These are phyloP conservation scores for Atopsyche davidsoni DNA, from an alignment of 1,140 invertebrate species.

Conservation along the genomic window DNA sequence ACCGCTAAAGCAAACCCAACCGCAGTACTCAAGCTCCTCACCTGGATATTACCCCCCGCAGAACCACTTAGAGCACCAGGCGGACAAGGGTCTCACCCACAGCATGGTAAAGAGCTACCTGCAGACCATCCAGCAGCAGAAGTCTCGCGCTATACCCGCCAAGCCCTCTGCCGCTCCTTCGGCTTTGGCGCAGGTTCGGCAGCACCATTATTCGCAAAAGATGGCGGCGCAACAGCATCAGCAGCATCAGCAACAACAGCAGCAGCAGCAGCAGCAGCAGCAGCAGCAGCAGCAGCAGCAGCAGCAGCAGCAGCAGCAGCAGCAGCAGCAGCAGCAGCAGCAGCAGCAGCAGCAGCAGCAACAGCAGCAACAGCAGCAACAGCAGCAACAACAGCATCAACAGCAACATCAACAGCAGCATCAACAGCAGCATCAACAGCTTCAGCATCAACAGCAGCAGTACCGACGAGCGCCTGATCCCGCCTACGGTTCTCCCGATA, in stretches of 20 bases:
- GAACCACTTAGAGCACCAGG: slow-evolving; percentile 6
- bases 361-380: slow-evolving; percentile 5
- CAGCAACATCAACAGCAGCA: slow-evolving; percentile 2
- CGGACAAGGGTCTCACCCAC: slow-evolving; percentile 5
- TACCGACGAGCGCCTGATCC: slow-evolving; percentile 5
- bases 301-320: slow-evolving; percentile 8
- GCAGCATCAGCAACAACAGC: neutral
- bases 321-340: slow-evolving; percentile 1
- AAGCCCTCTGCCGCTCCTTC: slow-evolving; percentile 5
- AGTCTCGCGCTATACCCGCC: slow-evolving; percentile 5
- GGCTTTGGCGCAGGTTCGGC: neutral
- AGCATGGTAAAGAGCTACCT: slow-evolving; percentile 10
- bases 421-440: slow-evolving; percentile 7
- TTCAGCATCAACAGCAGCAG: slow-evolving; percentile 3
- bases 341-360: neutral
- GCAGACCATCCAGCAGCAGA: slow-evolving; percentile 18
- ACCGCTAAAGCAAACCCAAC: neutral
- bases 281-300: neutral
- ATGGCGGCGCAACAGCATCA: neutral
- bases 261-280: neutral
- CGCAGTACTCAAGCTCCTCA: slow-evolving; percentile 11
- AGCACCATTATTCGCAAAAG: neutral
- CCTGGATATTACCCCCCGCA: slow-evolving; percentile 12
- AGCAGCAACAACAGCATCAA: slow-evolving; percentile 7
- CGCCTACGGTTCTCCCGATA: slow-evolving; percentile 7